These are phyloP conservation scores for Drosophila navojoa DNA, from an alignment of 1,140 invertebrate species.

Conservation along the genomic window DNA sequence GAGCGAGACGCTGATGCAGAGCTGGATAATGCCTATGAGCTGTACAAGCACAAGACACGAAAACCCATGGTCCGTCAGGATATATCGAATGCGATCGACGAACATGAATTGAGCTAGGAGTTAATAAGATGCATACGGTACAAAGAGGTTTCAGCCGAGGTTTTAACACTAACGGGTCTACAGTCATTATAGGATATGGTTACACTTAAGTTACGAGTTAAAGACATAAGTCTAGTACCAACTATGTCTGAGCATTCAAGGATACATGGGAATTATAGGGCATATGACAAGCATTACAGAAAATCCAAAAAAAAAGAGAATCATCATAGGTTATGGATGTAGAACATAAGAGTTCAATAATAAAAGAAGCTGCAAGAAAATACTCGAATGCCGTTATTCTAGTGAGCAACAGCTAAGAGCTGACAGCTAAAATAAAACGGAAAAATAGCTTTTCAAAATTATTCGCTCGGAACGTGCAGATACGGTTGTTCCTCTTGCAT, in stretches of 20 bases:
- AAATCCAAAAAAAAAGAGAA: not conserved
- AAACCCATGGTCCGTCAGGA: not conserved
- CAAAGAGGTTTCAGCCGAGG: not conserved
- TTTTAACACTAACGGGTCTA: constrained; percentile 6
- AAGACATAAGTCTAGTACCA: constrained; percentile 20
- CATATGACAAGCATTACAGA: not conserved
- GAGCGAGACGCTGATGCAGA: constrained; percentile 63
- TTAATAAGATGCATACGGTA: not conserved
- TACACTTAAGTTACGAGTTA: not conserved
- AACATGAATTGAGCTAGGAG: not conserved
- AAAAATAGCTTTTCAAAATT: not conserved
- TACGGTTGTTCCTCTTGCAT: constrained; percentile 58
- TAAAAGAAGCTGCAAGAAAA: too few relatives aligned
- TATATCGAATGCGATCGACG: not conserved
- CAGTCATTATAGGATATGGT: constrained; percentile 15
- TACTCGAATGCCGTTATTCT: too few relatives aligned
- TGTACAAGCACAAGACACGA: constrained; percentile 13
- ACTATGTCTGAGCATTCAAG: not conserved
- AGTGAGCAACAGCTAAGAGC: too few relatives aligned
- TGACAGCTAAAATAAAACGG: not conserved
- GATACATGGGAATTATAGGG: not conserved
- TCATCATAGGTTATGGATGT: not conserved
- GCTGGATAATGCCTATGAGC: constrained; percentile 48
- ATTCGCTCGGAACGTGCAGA: constrained; percentile 61
- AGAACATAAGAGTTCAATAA: too few relatives aligned